phyloP scores from a whole-genome alignment of 2,888 invertebrate genomes.

The Metallyticus violacea region DNA sequence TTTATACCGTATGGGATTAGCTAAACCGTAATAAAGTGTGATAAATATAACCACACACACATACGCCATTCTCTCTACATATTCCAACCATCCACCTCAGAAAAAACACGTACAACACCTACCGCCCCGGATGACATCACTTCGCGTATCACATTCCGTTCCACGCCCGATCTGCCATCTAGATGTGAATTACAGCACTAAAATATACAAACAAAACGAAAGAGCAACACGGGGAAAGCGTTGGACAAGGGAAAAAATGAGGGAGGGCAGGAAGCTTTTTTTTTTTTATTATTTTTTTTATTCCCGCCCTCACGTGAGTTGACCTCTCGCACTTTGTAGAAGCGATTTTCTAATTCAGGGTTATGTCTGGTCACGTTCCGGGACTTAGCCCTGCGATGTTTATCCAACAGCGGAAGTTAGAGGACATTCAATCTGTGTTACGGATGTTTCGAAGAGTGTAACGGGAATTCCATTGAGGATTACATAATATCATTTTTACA shows the following conservation, averaged over 20 bases:
- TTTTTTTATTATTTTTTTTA: neutral
- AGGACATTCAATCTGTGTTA: too few relatives aligned
- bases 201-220: neutral
- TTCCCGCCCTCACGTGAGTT: neutral
- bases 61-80: neutral
- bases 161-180: neutral
- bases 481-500: too few relatives aligned
- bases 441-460: too few relatives aligned
- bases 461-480: too few relatives aligned
- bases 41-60: neutral
- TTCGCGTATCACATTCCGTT: neutral
- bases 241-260: neutral
- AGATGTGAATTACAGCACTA: neutral
- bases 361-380: too few relatives aligned
- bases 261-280: neutral
- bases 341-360: neutral
- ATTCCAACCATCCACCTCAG: too few relatives aligned
- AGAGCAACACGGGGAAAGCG: neutral
- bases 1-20: neutral
- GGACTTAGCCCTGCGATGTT: too few relatives aligned
- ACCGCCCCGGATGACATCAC: neutral
- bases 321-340: neutral
- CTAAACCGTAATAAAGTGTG: conserved; percentile 2
- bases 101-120: neutral
- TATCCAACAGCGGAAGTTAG: too few relatives aligned